Evolutionary conservation across 2,888 invertebrate genomes (phyloP).

Genomic region (Drosophila conformis): DNA sequence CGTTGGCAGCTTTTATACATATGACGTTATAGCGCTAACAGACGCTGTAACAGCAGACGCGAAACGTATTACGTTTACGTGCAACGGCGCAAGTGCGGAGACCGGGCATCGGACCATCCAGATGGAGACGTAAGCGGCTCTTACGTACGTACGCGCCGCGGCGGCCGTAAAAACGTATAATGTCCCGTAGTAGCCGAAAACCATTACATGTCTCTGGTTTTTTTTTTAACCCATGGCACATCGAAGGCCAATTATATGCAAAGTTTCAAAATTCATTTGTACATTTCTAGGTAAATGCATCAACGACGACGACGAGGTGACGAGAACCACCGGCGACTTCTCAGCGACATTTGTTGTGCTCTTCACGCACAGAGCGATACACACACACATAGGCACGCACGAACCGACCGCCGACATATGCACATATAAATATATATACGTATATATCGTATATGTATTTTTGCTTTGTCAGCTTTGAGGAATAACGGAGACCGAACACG

Average conservation of each 20-base stretch:
- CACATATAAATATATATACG: constrained; percentile 35
- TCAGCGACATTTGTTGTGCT: constrained; percentile 40
- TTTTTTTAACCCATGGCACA: constrained; percentile 55
- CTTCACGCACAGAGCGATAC: constrained; percentile 31
- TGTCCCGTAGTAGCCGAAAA: constrained; percentile 7
- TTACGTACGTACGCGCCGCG: constrained; percentile 45
- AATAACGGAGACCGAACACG: constrained; percentile 53
- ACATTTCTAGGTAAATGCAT: constrained; percentile 14
- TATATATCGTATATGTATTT: constrained; percentile 23
- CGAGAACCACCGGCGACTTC: constrained; percentile 42
- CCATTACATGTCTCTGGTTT: constrained; percentile 12
- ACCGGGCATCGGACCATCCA: constrained; percentile 38
- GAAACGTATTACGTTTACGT: constrained; percentile 10
- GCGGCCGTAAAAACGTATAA: constrained; percentile 43
- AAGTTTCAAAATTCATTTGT: constrained; percentile 27
- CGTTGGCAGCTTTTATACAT: constrained; percentile 33
- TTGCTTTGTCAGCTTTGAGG: constrained; percentile 69
- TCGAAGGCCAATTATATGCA: constrained; percentile 41
- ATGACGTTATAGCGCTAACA: constrained; percentile 23
- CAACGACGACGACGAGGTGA: background rate
- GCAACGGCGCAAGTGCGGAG: constrained; percentile 8
- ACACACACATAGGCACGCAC: constrained; percentile 55
- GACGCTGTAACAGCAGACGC: constrained; percentile 6
- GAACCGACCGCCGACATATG: constrained; percentile 14
- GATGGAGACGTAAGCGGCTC: constrained; percentile 37